A percentile compares a stretch with the other conserved stretches of the same genome.
Evolutionary conservation across 2,113 vertebrate genomes (phyloP).

Genomic region (Toxotes jaculatrix): DNA sequence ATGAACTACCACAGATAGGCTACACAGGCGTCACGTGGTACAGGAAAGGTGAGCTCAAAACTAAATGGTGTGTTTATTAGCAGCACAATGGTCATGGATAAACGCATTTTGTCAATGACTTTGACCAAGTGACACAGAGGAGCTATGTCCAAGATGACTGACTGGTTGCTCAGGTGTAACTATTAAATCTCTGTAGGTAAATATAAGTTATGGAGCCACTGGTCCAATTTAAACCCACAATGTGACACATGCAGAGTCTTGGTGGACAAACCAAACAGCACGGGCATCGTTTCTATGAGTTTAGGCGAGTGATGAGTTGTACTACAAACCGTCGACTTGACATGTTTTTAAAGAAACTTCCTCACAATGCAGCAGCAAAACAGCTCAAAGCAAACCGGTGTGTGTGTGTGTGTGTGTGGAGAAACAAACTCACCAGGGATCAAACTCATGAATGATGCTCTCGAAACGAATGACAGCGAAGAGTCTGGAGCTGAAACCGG

Average conservation of each 20-base stretch:
- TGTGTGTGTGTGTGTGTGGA: neutral
- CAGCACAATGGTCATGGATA: neutral
- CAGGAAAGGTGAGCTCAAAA: neutral
- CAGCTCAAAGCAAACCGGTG: neutral
- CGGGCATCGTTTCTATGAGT: neutral
- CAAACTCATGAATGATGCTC: constrained; percentile 99
- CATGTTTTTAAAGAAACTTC: constrained; percentile 34
- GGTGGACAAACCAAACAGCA: neutral
- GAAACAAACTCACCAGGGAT: constrained; percentile 91
- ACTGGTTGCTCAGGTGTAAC: neutral
- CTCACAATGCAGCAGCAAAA: neutral
- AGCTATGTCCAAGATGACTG: neutral
- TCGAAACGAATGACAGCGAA: constrained; percentile 98
- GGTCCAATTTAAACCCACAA: neutral
- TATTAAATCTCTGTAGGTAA: neutral
- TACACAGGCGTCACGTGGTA: neutral
- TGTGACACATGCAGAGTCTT: neutral
- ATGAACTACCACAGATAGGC: neutral
- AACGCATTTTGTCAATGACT: neutral
- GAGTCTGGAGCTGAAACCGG: constrained; percentile 96
- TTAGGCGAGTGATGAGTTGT: too few species aligned
- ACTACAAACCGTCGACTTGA: neutral
- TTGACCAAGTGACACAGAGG: neutral
- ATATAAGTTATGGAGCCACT: neutral
- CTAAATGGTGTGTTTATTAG: neutral